Evolutionary conservation across 2,888 invertebrate genomes (phyloP).

Genomic region (Lepidochitona cinerea): DNA sequence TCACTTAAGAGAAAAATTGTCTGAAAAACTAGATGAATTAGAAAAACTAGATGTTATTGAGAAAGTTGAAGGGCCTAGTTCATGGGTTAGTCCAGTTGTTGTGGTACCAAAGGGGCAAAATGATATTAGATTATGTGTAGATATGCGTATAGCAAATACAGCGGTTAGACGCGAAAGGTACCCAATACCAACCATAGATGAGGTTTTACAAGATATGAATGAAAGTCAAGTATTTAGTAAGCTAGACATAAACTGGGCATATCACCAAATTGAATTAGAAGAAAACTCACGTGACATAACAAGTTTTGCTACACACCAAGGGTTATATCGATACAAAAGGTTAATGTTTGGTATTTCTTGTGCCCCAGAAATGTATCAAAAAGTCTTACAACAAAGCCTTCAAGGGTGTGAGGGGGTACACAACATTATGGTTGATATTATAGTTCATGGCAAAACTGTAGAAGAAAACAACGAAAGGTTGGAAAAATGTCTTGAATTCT

Average conservation of each 20-base stretch:
- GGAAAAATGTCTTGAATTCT: too few relatives aligned
- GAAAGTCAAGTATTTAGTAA: background rate
- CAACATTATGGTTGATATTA: constrained; percentile 29
- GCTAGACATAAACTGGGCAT: background rate
- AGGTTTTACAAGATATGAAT: background rate
- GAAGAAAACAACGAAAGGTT: constrained; percentile 36
- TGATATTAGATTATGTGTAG: background rate
- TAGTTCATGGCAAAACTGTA: constrained; percentile 30
- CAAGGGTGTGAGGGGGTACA: constrained; percentile 11
- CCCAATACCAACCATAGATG: constrained; percentile 3
- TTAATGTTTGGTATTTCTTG: constrained; percentile 29
- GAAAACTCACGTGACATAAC: constrained; percentile 15
- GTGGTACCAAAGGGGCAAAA: background rate
- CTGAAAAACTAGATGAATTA: background rate
- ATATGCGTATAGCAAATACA: constrained; percentile 1
- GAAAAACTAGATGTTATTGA: background rate
- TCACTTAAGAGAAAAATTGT: background rate
- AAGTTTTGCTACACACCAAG: constrained; percentile 15
- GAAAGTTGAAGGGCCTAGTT: background rate
- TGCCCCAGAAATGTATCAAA: constrained; percentile 18
- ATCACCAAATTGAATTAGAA: constrained; percentile 17
- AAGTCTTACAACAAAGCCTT: constrained; percentile 4
- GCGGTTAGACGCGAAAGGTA: background rate
- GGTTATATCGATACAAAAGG: constrained; percentile 14
- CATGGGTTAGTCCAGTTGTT: background rate